Base-by-base conservation (phyloP, 2,888 invertebrate genomes). In the Scaeva pyrastri region DNA sequence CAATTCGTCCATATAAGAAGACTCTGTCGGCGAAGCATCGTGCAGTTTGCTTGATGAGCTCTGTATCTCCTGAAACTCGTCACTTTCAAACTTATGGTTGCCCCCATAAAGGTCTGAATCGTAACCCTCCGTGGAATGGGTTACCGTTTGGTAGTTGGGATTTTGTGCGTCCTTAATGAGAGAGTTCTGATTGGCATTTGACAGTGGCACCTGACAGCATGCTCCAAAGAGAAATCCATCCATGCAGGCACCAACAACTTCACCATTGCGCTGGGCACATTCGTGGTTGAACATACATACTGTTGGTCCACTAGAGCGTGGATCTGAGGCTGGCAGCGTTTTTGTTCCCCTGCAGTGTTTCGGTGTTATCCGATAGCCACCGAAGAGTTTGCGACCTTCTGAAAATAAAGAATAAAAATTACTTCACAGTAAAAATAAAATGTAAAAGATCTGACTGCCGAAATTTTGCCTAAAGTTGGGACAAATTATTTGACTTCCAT, bases 281-380 rank as follows among this genome's bases (percentile, higher is more conserved):
- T 98, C 97, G 90, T 97, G 97, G 93, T 98, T 97, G 93, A 98
- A 98, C 98, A 98, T 98, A 92, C 98, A 98, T 90, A 97, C 95
- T 48, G 96, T 96, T 50, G 95, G 95, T 0, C 96, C 96, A 88
- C 94, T 93, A n/a, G 91, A 89, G 55, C 93, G 90, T 5, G 94
- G 93, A 89, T 95, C 94, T 56, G 94, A 93, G 88, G 93, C 91
- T 45, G 93, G 94, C 21, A 95, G 93, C 48, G 95, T 94, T 90
- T 95, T 93, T 6, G 95, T 94, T 21, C 96, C 95, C 89, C 96
- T 95, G 92, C 97, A 97, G 88, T 95, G 94, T 88, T 96, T 95
- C 5, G 97, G 97, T 14, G 97, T 96, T 93, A 97, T 97, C 90
- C 96, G 94, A 92, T 97, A 97, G 10, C 97, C 97, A 6, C 97